Base-by-base conservation (phyloP, 2,797 vertebrate genomes). In the Dryobates pubescens region DNA sequence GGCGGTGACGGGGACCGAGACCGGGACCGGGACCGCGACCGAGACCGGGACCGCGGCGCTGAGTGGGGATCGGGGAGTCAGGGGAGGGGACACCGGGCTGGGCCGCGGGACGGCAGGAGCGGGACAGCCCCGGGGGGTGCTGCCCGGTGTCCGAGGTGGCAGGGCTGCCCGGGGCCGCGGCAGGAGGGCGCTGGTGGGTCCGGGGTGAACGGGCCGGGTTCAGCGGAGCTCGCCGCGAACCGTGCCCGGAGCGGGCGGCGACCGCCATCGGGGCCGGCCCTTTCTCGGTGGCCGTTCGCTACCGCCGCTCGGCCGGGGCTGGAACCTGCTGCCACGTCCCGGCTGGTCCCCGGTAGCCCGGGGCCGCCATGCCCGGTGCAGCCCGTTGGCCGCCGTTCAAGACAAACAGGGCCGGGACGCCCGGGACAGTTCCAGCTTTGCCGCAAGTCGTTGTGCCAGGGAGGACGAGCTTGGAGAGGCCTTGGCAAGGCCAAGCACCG, bases 381-480 rank as follows among this genome's bases (percentile, higher is more conserved):
- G 27, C 74, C n/a, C 36, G n/a, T 92, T 96, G 96, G 94, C 92
- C 5, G 64, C 82, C 71, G 68, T 80, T 96, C 94, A 96, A 96
- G 88, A 89, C 49, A 95, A 96, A 95, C 92, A 96, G 77, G 88
- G 90, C 90, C 81, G 54, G 88, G 89, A 88, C 86, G 47, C 38
- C 41, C 36, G 61, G 75, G 86, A 61, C 22, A 75, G 90, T 82
- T 80, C 75, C 92, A 59, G 93, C 84, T 86, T 76, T 89, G 83
- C 85, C 70, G 86, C 91, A 93, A 86, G 94, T 89, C 90, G 32
- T 64, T 62, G 94, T 41, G 47, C 87, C 29, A 58, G 65, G 86
- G 61, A 72, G 82, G 78, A 81, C 57, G 45, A 45, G 74, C 58
- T 77, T 10, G 8, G 81, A 26, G 73, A 6, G 64, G 87, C 84